A percentile compares a stretch with the other conserved stretches of the same genome.
These are phyloP conservation scores for Sialia sialis DNA, from an alignment of 2,113 vertebrate species.

Conservation along the genomic window DNA sequence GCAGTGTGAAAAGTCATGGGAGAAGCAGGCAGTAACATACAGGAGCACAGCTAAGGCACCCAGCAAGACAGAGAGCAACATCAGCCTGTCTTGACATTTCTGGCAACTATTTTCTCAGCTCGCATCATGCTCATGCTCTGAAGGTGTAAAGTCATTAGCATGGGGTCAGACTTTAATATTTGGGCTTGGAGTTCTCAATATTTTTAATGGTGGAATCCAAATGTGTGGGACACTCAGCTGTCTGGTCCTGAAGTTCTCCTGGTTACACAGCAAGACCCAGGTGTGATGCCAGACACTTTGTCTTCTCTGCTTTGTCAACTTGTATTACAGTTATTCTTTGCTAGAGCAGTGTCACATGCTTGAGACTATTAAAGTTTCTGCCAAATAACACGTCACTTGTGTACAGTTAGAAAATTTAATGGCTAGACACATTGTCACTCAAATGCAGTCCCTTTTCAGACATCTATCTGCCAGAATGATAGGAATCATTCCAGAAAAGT, in stretches of 20 bases:
- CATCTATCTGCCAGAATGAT: neutral
- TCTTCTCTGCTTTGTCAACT: neutral
- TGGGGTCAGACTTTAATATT: neutral
- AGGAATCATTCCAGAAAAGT: neutral
- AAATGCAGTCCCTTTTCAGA: neutral
- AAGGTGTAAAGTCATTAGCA: neutral
- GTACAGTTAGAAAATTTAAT: neutral
- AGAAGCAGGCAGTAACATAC: neutral
- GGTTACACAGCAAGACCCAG: neutral
- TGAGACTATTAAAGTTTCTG: neutral
- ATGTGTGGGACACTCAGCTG: neutral
- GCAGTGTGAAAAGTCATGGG: neutral
- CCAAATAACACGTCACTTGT: neutral
- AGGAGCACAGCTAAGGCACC: neutral
- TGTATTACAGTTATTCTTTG: neutral
- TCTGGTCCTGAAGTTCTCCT: neutral
- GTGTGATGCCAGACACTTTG: neutral
- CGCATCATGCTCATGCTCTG: neutral
- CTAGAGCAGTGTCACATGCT: neutral
- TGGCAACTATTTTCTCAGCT: neutral
- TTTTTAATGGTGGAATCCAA: neutral
- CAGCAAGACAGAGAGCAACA: neutral
- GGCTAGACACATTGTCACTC: neutral
- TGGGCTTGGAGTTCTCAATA: neutral
- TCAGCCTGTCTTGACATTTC: neutral